These are phyloP conservation scores for Puntigrus tetrazona DNA, from an alignment of 2,113 vertebrate genomes.

Conservation along the genomic window DNA sequence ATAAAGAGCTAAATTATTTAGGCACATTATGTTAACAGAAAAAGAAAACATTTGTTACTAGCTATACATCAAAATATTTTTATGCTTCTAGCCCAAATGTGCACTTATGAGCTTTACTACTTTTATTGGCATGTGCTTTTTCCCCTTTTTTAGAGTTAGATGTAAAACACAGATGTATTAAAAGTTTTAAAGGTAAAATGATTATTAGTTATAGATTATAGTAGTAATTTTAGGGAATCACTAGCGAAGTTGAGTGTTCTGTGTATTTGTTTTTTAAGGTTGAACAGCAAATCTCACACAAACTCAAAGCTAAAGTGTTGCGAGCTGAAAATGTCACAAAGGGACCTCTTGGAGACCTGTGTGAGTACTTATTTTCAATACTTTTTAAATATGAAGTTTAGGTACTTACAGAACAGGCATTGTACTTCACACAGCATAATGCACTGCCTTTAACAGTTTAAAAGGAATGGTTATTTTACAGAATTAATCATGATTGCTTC, in stretches of 20 bases:
- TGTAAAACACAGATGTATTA: background rate
- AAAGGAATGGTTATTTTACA: background rate
- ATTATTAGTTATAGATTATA: background rate
- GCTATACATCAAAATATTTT: background rate
- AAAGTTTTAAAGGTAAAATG: background rate
- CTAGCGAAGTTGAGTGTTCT: background rate
- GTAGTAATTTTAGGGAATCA: no score
- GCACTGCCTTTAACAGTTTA: no score
- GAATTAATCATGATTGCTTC: background rate
- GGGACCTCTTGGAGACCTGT: conserved; percentile 90
- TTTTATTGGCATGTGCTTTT: background rate
- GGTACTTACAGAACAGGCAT: background rate
- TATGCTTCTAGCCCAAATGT: background rate
- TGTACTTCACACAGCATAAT: background rate
- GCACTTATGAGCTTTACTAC: background rate
- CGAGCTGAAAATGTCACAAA: conserved; percentile 92
- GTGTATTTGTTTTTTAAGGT: conserved; percentile 80
- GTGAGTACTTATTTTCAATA: conserved; percentile 77
- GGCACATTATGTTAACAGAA: background rate
- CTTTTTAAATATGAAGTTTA: background rate
- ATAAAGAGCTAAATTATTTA: background rate
- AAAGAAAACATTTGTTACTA: background rate
- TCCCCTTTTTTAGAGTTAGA: background rate
- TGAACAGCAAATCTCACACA: conserved; percentile 93
- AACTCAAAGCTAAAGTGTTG: conserved; percentile 85